Conservation (phyloP, 2,113 vertebrate species). For the Pheucticus melanocephalus region DNA sequence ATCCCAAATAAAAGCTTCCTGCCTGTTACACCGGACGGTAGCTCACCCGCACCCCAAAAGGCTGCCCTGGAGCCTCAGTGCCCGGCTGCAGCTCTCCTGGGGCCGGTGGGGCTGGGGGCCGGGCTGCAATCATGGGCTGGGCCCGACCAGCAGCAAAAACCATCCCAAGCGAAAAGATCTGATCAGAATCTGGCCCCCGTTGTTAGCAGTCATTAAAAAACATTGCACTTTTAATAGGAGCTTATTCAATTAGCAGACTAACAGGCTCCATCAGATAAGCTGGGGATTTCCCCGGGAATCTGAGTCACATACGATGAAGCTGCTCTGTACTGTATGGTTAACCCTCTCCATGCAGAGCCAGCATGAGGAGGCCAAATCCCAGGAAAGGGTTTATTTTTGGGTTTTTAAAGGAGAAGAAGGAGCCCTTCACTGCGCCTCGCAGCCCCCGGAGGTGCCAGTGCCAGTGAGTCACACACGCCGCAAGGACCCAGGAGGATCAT, state of each 20-base stretch:
- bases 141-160: neutral
- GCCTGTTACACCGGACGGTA: neutral
- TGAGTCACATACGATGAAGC: constrained; percentile 6
- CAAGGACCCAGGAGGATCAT: neutral
- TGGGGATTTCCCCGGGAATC: constrained; percentile 36
- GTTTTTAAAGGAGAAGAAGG: neutral
- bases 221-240: constrained; percentile 47
- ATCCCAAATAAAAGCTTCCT: neutral
- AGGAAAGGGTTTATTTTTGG: neutral
- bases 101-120: neutral
- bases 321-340: neutral
- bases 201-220: constrained; percentile 59
- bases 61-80: neutral
- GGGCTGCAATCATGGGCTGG: neutral
- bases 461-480: neutral
- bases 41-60: neutral
- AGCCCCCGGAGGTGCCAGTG: neutral
- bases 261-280: constrained; percentile 56
- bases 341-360: neutral
- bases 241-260: constrained; percentile 67
- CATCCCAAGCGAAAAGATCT: neutral
- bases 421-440: neutral
- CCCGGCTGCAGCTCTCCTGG: accelerated
- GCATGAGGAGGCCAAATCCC: neutral
- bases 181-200: constrained; percentile 36